Evolutionary conservation across 2,888 invertebrate genomes (phyloP).

Genomic region (Caenorhabditis sp.): DNA sequence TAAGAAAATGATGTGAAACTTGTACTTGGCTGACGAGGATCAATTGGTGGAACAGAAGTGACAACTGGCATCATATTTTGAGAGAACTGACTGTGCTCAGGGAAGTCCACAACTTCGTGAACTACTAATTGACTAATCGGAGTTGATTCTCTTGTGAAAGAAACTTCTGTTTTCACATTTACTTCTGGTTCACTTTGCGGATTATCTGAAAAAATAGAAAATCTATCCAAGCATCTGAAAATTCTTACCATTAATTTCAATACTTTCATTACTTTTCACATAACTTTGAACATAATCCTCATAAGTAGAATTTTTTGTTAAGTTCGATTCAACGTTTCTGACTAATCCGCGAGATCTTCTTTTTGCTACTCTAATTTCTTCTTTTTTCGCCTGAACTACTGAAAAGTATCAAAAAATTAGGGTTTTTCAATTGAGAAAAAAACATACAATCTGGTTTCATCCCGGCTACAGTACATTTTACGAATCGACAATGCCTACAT

Average conservation of each 20-base stretch:
- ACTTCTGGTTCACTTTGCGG: conserved; percentile 14
- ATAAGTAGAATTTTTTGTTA: not conserved
- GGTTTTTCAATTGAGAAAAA: not conserved
- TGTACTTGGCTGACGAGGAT: conserved; percentile 29
- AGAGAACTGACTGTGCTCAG: not conserved
- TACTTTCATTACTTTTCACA: not conserved
- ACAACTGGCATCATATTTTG: not conserved
- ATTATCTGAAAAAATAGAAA: conserved; percentile 6
- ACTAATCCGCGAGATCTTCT: conserved; percentile 25
- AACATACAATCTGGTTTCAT: conserved; percentile 49
- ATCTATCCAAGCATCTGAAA: no score
- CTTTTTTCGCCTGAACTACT: conserved; percentile 45
- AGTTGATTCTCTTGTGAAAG: conserved; percentile 1
- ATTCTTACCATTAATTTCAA: not conserved
- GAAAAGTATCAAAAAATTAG: conserved; percentile 15
- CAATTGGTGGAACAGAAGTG: conserved; percentile 20
- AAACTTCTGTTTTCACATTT: not conserved
- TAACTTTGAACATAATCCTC: conserved; percentile 34
- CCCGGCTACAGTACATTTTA: conserved; percentile 50
- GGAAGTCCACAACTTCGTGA: not conserved
- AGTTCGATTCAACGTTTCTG: not conserved
- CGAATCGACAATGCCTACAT: conserved; percentile 51
- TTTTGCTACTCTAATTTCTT: conserved; percentile 30
- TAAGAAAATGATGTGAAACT: conserved; percentile 8
- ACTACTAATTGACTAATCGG: not conserved